phyloP scores from a whole-genome alignment of 2,113 vertebrate genomes.

The Larimichthys crocea region DNA sequence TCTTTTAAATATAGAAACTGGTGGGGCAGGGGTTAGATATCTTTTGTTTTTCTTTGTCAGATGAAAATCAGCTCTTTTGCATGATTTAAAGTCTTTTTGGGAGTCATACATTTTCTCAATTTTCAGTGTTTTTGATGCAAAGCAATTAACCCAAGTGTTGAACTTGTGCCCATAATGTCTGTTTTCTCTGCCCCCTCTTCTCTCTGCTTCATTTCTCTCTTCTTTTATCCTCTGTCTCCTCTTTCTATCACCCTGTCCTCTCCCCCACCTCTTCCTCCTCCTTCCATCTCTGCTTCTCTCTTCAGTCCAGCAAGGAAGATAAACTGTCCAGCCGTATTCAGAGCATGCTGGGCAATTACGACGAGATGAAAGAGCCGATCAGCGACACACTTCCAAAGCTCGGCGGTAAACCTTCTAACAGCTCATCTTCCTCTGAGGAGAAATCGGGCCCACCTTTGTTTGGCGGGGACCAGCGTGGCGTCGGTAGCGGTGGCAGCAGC shows the following conservation, averaged over 20 bases:
- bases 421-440: constrained; percentile 91
- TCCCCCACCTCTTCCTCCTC: constrained; percentile 16
- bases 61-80: constrained; percentile 7
- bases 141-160: constrained; percentile 47
- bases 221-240: not conserved
- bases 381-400: constrained; percentile 93
- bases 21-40: not conserved
- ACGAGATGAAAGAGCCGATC: constrained; percentile 98
- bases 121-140: constrained; percentile 24
- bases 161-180: constrained; percentile 46
- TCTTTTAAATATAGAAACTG: not conserved
- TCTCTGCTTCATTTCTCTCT: constrained; percentile 22
- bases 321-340: constrained; percentile 98
- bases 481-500: constrained; percentile 81
- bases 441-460: constrained; percentile 90
- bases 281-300: constrained; percentile 45
- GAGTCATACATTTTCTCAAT: not conserved
- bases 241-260: constrained; percentile 3
- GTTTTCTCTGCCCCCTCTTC: constrained; percentile 42
- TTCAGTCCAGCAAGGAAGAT: constrained; percentile 97
- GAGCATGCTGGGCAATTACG: constrained; percentile 99
- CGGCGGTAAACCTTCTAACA: constrained; percentile 88
- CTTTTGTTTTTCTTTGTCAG: not conserved
- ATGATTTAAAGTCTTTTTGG: constrained; percentile 1
- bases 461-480: constrained; percentile 89